Evolutionary conservation across 30 jellyfish, hydroid and myxozoan genomes (phyloP), one percentile per base, ranked within the genome.

Genomic region (Sanderia malayensis): DNA sequence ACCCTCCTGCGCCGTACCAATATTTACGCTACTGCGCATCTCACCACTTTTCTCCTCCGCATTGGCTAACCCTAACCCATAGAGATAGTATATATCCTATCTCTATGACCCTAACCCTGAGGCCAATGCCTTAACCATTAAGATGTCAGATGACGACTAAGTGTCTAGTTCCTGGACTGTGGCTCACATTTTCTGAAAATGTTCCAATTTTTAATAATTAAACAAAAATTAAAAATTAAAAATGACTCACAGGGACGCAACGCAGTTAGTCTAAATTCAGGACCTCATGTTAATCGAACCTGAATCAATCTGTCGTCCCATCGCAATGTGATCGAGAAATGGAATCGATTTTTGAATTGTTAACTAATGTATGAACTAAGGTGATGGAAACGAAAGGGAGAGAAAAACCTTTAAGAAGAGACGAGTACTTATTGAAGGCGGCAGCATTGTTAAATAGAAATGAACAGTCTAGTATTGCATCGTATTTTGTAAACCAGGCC

Each of bases 361-460:
- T 41, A 8, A 15, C 8, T 15, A 41, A 59, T n/a, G 71, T 20
- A 59, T n/a, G 0, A 34, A 18, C 2, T 2, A 25, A 59, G 0
- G 19, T 58, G 44, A 26, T 61, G 31, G 60, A 33, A 6, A 19
- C 20, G 37, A 2, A 21, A 0, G 26, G 46, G 22, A 13, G 33
- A 70, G 58, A 26, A 28, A 34, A 30, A 53, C 27, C 64, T 9
- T 19, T 9, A 28, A 25, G 67, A 4, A 31, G 58, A 23, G 62
- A 53, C 26, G 19, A 32, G 21, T 60, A 31, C 44, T 61, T 74
- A 22, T 34, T 47, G 28, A 41, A 60, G 28, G 77, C 78, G 15
- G 78, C 86, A 2, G 73, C 49, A 1, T 17, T 74, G 60, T 20
- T 74, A 59, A 61, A 21, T 2, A 4, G 19, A n/a, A 18, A 23